Percentiles rank a stretch among this genome's conserved stretches.
These are phyloP conservation scores for Ectobius pallidus DNA, from an alignment of 2,888 invertebrate species.

Conservation along the genomic window DNA sequence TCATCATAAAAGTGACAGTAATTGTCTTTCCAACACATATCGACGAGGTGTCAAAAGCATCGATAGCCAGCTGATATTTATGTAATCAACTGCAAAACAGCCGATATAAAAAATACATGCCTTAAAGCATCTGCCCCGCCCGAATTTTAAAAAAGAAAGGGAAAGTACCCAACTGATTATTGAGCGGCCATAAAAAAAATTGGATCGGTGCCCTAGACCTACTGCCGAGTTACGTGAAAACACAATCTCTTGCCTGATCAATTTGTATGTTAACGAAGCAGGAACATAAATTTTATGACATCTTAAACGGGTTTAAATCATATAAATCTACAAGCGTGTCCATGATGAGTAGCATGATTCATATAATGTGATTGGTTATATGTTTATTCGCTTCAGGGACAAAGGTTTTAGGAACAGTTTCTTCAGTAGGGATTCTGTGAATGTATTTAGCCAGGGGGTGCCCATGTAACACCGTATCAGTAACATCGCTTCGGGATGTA, in stretches of 20 bases:
- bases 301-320: not conserved
- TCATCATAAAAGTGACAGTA: no score
- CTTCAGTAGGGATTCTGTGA: no score
- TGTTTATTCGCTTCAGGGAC: no score
- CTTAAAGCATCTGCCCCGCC: not conserved
- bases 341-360: not conserved
- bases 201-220: not conserved
- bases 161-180: not conserved
- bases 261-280: not conserved
- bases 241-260: not conserved
- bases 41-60: no score
- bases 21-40: no score
- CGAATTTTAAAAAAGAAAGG: not conserved
- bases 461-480: not conserved
- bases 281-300: no score
- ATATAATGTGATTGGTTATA: not conserved
- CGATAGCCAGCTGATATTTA: no score
- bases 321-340: not conserved
- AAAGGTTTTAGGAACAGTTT: no score
- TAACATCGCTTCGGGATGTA: not conserved
- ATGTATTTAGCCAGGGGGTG: conserved; percentile 4
- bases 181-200: not conserved
- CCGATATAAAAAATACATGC: no score
- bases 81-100: not conserved
- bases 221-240: not conserved